These are phyloP conservation scores for Pomacea maculata DNA, from an alignment of 1,140 invertebrate genomes.

Conservation along the genomic window DNA sequence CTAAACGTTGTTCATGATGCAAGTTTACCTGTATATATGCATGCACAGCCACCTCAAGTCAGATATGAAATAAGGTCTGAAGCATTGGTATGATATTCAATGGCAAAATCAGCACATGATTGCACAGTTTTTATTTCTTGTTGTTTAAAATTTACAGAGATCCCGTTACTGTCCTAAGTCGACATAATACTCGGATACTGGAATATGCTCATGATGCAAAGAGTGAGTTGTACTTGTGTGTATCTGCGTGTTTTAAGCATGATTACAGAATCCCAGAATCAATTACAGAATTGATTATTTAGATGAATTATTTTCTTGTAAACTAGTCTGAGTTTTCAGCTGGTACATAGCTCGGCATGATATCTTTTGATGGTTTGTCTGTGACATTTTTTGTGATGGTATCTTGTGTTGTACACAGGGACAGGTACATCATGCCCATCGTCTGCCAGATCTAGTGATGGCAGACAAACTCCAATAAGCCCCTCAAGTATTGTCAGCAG, in stretches of 20 bases:
- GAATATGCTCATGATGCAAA: conserved; percentile 52
- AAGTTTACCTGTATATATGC: no score
- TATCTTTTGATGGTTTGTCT: background rate
- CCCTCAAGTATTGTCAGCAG: conserved; percentile 35
- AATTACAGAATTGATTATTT: background rate
- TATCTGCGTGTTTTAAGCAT: background rate
- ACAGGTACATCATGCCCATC: conserved; percentile 37
- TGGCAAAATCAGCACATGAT: background rate
- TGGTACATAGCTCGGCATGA: background rate
- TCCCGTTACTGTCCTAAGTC: conserved; percentile 44
- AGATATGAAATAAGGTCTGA: no score
- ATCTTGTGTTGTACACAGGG: conserved; percentile 24
- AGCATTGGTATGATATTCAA: background rate
- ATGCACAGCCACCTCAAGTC: no score
- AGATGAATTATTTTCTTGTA: background rate
- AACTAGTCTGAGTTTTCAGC: background rate
- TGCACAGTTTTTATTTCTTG: background rate
- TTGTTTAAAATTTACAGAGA: conserved; percentile 40
- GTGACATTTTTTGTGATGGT: background rate
- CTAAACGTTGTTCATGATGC: no score
- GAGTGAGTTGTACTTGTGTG: conserved; percentile 35
- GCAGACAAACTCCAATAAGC: conserved; percentile 53
- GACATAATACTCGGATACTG: conserved; percentile 50
- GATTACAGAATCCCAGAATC: no score
- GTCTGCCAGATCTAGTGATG: conserved; percentile 42